These are phyloP conservation scores for Pitta sordida DNA, from an alignment of 2,113 vertebrate genomes.

Conservation along the genomic window DNA sequence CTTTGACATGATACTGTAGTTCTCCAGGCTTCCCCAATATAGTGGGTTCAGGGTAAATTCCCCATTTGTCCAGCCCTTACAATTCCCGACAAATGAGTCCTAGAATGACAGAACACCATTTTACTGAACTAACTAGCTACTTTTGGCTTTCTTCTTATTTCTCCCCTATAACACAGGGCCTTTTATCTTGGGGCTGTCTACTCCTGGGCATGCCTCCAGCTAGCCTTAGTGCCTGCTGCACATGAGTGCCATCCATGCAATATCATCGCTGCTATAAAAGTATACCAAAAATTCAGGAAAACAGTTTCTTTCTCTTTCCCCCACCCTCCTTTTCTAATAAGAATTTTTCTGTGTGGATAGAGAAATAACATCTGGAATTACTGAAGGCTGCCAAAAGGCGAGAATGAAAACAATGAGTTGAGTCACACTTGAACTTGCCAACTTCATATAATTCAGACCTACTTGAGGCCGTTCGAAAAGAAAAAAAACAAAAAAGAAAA, in stretches of 20 bases:
- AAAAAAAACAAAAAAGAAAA: background rate
- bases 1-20: background rate
- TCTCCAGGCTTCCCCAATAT: background rate
- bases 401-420: constrained; percentile 66
- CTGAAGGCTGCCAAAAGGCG: constrained; percentile 49
- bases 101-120: constrained; percentile 32
- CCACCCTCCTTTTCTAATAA: background rate
- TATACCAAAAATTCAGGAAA: constrained; percentile 28
- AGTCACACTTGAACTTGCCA: constrained; percentile 55
- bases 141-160: constrained; percentile 43
- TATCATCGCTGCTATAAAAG: constrained; percentile 16
- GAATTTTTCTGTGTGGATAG: constrained; percentile 55
- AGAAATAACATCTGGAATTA: constrained; percentile 62
- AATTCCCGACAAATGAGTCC: background rate
- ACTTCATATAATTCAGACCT: constrained; percentile 34
- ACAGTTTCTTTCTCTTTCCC: background rate
- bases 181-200: constrained; percentile 46
- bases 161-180: background rate
- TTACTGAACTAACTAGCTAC: constrained; percentile 21
- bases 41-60: background rate
- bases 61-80: background rate
- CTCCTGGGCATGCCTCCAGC: constrained; percentile 51
- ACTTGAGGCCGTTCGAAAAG: background rate
- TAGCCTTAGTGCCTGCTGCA: constrained; percentile 1
- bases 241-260: background rate